Conservation (phyloP, 30 jellyfish, hydroid and myxozoan genomes). For the Chironex yamaguchii region DNA sequence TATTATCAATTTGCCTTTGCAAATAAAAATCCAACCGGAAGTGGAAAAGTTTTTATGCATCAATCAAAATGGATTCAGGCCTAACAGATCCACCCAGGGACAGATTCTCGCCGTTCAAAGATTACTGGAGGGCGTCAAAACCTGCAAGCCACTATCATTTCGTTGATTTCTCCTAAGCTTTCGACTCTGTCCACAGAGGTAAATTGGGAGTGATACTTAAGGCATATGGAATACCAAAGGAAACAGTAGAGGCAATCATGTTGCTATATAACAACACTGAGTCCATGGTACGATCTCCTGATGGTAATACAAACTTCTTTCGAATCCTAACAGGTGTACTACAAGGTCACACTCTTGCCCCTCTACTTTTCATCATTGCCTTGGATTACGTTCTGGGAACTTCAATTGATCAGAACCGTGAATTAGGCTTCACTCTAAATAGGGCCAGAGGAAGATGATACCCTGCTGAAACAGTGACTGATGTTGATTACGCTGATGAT, state of each 20-base stretch:
- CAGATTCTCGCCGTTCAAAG: background rate
- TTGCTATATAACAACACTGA: background rate
- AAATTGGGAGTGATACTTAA: background rate
- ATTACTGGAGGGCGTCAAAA: slow-evolving; percentile 5
- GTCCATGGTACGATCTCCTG: slow-evolving; percentile 1
- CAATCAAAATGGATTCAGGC: slow-evolving; percentile 23
- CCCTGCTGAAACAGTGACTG: background rate
- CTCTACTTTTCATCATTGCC: background rate
- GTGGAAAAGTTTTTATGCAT: background rate
- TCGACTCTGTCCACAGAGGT: slow-evolving; percentile 19
- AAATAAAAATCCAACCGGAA: slow-evolving; percentile 14
- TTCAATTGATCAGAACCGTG: background rate
- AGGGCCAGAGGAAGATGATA: background rate
- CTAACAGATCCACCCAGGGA: slow-evolving; percentile 7
- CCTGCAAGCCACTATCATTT: background rate
- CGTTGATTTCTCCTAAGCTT: slow-evolving; percentile 8
- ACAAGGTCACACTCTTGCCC: slow-evolving; percentile 5
- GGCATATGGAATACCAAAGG: slow-evolving; percentile 8
- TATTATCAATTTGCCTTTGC: too few relatives aligned
- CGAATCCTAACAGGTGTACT: background rate
- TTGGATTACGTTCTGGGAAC: background rate
- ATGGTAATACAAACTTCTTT: background rate
- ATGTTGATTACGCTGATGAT: background rate
- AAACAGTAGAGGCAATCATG: background rate
- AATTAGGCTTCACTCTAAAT: background rate